phyloP scores from a whole-genome alignment of 2,797 vertebrate species.

The Crax fasciolata region DNA sequence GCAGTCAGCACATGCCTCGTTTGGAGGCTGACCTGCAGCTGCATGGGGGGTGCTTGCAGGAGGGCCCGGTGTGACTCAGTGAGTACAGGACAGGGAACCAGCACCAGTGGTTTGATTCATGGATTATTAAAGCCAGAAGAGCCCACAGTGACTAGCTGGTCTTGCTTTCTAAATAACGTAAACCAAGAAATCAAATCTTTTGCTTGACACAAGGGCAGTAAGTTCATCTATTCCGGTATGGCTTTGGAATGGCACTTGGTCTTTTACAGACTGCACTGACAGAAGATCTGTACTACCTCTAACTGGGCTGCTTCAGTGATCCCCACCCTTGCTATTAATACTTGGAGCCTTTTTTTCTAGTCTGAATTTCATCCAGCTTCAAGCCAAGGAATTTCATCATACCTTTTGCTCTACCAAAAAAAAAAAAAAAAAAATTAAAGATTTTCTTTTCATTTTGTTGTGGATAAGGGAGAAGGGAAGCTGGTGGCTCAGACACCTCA shows the following conservation, averaged over 20 bases:
- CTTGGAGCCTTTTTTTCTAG: background rate
- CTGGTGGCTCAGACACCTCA: background rate
- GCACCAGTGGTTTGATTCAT: accelerated
- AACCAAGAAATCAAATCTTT: accelerated
- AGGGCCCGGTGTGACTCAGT: background rate
- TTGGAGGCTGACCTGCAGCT: background rate
- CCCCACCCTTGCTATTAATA: background rate
- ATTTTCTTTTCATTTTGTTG: background rate
- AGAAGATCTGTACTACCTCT: background rate
- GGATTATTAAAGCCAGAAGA: background rate
- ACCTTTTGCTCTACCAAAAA: background rate
- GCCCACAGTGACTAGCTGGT: background rate
- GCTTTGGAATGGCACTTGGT: background rate
- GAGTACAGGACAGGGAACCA: background rate
- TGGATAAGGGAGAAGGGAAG: background rate
- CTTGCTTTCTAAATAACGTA: accelerated
- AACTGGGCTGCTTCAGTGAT: background rate
- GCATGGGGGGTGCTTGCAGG: background rate
- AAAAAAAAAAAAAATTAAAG: background rate
- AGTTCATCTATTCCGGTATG: background rate
- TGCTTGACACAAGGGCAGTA: background rate
- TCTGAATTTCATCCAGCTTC: background rate
- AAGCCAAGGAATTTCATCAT: background rate
- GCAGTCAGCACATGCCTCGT: accelerated
- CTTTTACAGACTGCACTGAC: background rate